These are phyloP conservation scores for Cottus gobio DNA, from an alignment of 2,113 vertebrate species.

Conservation along the genomic window DNA sequence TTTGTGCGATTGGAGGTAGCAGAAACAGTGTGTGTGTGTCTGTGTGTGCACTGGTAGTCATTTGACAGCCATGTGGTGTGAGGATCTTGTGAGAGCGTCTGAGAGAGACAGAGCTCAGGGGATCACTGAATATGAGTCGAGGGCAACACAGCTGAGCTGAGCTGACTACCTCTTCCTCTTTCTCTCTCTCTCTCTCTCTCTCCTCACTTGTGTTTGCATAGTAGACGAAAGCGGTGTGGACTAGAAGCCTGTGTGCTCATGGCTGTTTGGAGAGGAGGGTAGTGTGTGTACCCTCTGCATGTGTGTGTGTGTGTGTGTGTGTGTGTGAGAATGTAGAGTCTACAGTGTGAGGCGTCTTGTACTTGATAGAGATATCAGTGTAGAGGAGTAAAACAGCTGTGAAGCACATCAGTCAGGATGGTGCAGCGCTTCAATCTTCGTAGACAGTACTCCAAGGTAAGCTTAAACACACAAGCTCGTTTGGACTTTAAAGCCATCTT, in stretches of 20 bases:
- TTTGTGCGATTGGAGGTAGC: slow-evolving; percentile 19
- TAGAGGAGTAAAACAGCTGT: slow-evolving; percentile 57
- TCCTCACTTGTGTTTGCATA: slow-evolving; percentile 68
- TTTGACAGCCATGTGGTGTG: slow-evolving; percentile 48
- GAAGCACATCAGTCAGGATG: slow-evolving; percentile 75
- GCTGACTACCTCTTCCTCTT: too few species aligned
- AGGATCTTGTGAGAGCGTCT: slow-evolving; percentile 48
- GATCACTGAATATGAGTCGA: slow-evolving; percentile 56
- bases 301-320: slow-evolving; percentile 17
- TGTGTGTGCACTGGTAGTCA: slow-evolving; percentile 16
- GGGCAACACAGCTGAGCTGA: slow-evolving; percentile 67
- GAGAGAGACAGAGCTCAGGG: slow-evolving; percentile 40
- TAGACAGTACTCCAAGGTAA: slow-evolving; percentile 85
- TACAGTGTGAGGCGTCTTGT: slow-evolving; percentile 54
- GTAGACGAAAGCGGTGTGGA: slow-evolving; percentile 52
- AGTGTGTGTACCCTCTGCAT: slow-evolving; percentile 46
- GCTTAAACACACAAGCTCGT: slow-evolving; percentile 44
- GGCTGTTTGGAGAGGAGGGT: slow-evolving; percentile 62
- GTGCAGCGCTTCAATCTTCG: slow-evolving; percentile 85
- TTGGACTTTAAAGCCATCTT: slow-evolving; percentile 17
- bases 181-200: slow-evolving; percentile 1
- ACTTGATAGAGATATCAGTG: slow-evolving; percentile 53
- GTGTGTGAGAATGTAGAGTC: slow-evolving; percentile 34
- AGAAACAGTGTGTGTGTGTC: slow-evolving; percentile 2
- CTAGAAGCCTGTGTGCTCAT: slow-evolving; percentile 66